phyloP scores from a whole-genome alignment of 1,140 invertebrate species.

The Aleiodes sp. region DNA sequence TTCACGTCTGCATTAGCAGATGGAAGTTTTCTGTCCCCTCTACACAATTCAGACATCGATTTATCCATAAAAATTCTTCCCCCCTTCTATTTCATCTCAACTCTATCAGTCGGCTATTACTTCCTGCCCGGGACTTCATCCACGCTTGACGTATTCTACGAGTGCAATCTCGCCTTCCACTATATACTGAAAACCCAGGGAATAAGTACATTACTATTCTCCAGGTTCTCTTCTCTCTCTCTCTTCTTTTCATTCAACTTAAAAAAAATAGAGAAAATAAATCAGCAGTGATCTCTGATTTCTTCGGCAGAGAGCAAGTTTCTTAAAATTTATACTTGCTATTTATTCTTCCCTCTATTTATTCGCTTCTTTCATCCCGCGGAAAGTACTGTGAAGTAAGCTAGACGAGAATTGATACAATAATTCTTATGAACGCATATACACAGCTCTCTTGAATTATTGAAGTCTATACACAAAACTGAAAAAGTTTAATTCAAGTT shows the following conservation, averaged over 20 bases:
- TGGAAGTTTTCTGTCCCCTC: not conserved
- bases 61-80: constrained; percentile 63
- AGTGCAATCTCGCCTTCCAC: constrained; percentile 32
- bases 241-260: too few species aligned
- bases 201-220: not conserved
- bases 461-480: too few species aligned
- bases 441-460: too few species aligned
- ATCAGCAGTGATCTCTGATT: too few species aligned
- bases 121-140: constrained; percentile 54
- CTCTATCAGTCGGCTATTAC: constrained; percentile 60
- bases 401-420: too few species aligned
- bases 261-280: not conserved
- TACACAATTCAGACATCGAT: constrained; percentile 58
- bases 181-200: constrained; percentile 5
- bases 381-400: too few species aligned
- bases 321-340: too few species aligned
- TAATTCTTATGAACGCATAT: too few species aligned
- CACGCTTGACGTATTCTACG: constrained; percentile 41
- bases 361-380: too few species aligned
- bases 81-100: constrained; percentile 39
- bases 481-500: too few species aligned
- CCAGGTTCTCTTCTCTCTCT: not conserved
- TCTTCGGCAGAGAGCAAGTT: too few species aligned
- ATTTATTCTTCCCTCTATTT: too few species aligned
- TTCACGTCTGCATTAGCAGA: constrained; percentile 38